Evolutionary conservation across 2,888 invertebrate species (phyloP), one percentile per base, ranked within the genome.

Genomic region (Apocheima hispidaria): DNA sequence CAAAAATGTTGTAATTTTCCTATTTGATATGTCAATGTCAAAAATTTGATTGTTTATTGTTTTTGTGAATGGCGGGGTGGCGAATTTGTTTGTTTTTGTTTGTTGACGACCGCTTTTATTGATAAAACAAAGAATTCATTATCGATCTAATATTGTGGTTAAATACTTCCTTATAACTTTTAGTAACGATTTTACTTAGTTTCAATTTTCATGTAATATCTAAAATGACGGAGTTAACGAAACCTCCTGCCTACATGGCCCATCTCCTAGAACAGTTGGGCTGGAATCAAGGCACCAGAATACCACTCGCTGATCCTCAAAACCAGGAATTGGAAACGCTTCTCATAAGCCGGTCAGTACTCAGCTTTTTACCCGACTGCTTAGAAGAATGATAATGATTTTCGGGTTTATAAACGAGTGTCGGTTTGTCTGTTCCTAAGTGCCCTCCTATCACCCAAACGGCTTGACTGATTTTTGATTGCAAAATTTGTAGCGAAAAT

Each of bases 301-400:
- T 96, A 71, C 97, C 97, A 2, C 94, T 97, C 65, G 96, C 97
- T 0, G 96, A 96, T 87, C 93, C 94, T 41, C 95, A 95, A 75
- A 97, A 97, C 59, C 87, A 90, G 73, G 77, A 74, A 46, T 72
- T 89, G 33, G 93, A 93, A 79, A 78, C 76, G 21, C 65, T 82
- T 20, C 72, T 93, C 18, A 87, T 91, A 62, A 68, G 81, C 12
- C 88, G 91, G 93, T 92, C 73, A 48, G 52, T 7, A 26, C 4
- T 16, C 2, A n/a, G n/a, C n/a, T 35, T 20, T 21, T 14, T 1
- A 6, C 12, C 14, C n/a, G n/a, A n/a, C n/a, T n/a, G n/a, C n/a
- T n/a, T n/a, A n/a, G n/a, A n/a, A n/a, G n/a, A n/a, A n/a, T n/a
- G n/a, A n/a, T n/a, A n/a, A n/a, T n/a, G n/a, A n/a, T n/a, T n/a